A percentile compares a stretch with the other conserved stretches of the same genome.
These are phyloP conservation scores for Oxystoma pomonae DNA, from an alignment of 2,888 invertebrate species.

Conservation along the genomic window DNA sequence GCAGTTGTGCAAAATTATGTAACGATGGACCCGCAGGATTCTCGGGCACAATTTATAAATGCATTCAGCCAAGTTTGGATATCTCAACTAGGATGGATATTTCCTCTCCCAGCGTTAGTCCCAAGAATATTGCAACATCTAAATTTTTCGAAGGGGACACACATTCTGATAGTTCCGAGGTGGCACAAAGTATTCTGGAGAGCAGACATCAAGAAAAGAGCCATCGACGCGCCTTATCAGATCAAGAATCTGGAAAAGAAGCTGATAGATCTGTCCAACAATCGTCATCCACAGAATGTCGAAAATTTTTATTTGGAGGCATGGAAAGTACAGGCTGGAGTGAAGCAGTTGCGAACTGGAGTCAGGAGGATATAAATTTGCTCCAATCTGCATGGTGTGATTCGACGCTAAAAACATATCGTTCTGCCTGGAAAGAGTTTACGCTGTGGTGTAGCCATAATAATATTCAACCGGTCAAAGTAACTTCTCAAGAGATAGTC, in stretches of 20 bases:
- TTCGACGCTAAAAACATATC: not conserved
- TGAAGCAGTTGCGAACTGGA: not conserved
- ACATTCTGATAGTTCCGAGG: constrained; percentile 27
- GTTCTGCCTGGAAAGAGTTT: not conserved
- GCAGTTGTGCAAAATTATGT: constrained; percentile 16
- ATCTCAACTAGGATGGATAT: constrained; percentile 24
- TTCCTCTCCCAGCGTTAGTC: constrained; percentile 33
- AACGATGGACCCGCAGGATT: constrained; percentile 10
- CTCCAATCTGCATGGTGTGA: not conserved
- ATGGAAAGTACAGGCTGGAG: constrained; percentile 15
- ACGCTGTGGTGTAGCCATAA: not conserved
- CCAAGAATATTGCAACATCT: constrained; percentile 27
- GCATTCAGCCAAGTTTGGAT: constrained; percentile 15
- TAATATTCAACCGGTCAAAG: not conserved
- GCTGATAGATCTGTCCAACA: constrained; percentile 16
- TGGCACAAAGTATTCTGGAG: constrained; percentile 29
- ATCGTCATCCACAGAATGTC: constrained; percentile 10
- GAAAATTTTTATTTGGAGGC: constrained; percentile 14
- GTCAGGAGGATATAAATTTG: not conserved
- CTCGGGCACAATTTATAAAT: constrained; percentile 11
- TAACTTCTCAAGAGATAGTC: not conserved
- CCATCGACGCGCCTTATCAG: constrained; percentile 19
- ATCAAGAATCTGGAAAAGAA: constrained; percentile 13
- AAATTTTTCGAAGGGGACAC: constrained; percentile 24
- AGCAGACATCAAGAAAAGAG: constrained; percentile 34